Evolutionary conservation across 2,113 vertebrate species (phyloP).

Genomic region (Oncorhynchus tshawytscha): DNA sequence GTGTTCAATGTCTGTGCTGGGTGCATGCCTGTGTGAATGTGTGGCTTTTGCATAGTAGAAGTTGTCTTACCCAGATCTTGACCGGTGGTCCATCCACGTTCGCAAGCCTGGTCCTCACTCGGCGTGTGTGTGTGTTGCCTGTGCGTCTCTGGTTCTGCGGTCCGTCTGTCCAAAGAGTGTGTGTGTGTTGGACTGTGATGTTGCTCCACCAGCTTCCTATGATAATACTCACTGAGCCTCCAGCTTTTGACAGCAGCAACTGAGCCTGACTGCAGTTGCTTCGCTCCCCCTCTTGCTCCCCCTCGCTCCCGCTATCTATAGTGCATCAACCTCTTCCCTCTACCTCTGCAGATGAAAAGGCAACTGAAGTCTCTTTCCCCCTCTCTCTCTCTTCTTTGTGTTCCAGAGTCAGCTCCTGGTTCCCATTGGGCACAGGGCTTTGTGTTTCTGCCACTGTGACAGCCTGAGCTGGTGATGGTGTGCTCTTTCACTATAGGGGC

Average conservation of each 20-base stretch:
- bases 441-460: slow-evolving; percentile 34
- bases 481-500: slow-evolving; percentile 12
- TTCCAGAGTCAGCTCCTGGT: slow-evolving; percentile 25
- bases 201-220: slow-evolving; percentile 27
- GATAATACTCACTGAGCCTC: slow-evolving; percentile 13
- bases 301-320: neutral
- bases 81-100: slow-evolving; percentile 55
- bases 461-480: slow-evolving; percentile 8
- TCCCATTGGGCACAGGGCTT: slow-evolving; percentile 30
- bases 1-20: neutral
- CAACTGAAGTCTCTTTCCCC: neutral
- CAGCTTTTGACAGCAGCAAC: slow-evolving; percentile 43
- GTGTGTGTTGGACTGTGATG: slow-evolving; percentile 18
- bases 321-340: slow-evolving; percentile 30
- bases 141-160: slow-evolving; percentile 5
- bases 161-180: slow-evolving; percentile 15
- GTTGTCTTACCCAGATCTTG: slow-evolving; percentile 69
- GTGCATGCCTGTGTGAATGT: slow-evolving; percentile 5
- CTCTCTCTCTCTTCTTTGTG: slow-evolving; percentile 24
- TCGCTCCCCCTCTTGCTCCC: slow-evolving; percentile 25
- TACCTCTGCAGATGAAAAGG: slow-evolving; percentile 16
- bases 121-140: neutral
- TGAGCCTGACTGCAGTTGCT: slow-evolving; percentile 36
- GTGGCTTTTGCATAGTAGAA: neutral
- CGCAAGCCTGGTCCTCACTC: slow-evolving; percentile 35